Conservation (phyloP, 2,888 invertebrate genomes). For the Himalopsyche anomala region DNA sequence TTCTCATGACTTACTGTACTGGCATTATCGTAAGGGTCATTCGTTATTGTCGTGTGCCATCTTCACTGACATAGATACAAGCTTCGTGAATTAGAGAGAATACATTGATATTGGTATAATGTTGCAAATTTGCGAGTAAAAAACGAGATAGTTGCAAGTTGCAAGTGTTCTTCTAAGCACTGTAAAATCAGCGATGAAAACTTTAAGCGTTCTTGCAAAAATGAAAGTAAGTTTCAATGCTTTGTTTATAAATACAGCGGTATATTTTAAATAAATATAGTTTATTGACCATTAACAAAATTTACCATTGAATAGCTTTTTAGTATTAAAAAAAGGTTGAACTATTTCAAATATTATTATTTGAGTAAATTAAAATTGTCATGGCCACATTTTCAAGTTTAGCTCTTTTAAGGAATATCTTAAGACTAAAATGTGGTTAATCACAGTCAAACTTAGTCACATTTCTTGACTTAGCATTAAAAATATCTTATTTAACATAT, state of each 20-base stretch:
- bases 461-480: too few relatives aligned
- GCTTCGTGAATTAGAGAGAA: not conserved
- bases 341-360: too few relatives aligned
- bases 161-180: not conserved
- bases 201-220: not conserved
- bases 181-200: not conserved
- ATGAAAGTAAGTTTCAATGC: not conserved
- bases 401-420: too few relatives aligned
- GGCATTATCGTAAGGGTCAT: not conserved
- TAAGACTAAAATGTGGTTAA: too few relatives aligned
- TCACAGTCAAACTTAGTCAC: too few relatives aligned
- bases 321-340: too few relatives aligned
- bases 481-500: too few relatives aligned
- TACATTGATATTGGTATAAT: not conserved
- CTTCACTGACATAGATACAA: conserved; percentile 2
- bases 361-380: too few relatives aligned
- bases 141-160: not conserved
- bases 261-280: not conserved
- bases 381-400: too few relatives aligned
- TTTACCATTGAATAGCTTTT: not conserved
- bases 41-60: not conserved
- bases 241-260: not conserved
- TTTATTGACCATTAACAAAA: not conserved
- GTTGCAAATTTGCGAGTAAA: not conserved
- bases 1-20: conserved; percentile 17